phyloP scores from a whole-genome alignment of 2,888 invertebrate species.

The Yponomeuta malinellus region DNA sequence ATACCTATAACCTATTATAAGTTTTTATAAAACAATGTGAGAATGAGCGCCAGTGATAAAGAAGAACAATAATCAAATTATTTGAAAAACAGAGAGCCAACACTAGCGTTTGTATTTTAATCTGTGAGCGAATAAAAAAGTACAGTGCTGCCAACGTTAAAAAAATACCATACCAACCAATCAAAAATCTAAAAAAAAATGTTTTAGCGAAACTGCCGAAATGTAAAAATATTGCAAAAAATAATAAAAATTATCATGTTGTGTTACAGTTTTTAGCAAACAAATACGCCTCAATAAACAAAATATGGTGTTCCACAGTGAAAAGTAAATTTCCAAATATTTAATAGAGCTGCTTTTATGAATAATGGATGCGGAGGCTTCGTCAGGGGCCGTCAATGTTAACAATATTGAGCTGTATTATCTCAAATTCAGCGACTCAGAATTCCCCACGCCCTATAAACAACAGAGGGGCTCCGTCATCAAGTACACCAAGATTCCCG shows the following conservation, averaged over 20 bases:
- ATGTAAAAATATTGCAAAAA: slow-evolving; percentile 9
- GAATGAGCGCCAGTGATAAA: too few relatives aligned
- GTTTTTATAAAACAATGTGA: too few relatives aligned
- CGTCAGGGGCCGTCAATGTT: slow-evolving; percentile 40
- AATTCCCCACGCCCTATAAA: slow-evolving; percentile 31
- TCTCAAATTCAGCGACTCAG: slow-evolving; percentile 38
- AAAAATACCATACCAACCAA: background rate
- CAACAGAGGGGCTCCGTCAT: slow-evolving; percentile 46
- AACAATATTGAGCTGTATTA: slow-evolving; percentile 42
- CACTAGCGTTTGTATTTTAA: background rate
- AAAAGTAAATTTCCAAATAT: background rate
- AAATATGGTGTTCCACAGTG: slow-evolving; percentile 2
- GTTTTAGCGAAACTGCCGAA: background rate
- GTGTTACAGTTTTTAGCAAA: background rate
- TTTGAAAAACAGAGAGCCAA: background rate
- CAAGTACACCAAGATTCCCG: slow-evolving; percentile 62
- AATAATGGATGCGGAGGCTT: slow-evolving; percentile 62
- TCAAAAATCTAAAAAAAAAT: background rate
- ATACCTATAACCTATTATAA: too few relatives aligned
- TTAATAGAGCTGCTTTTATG: background rate
- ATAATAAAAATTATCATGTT: background rate
- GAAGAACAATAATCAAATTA: too few relatives aligned
- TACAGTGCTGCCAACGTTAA: background rate
- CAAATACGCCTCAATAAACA: background rate
- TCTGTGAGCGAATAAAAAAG: too few relatives aligned